Evolutionary conservation across 2,888 invertebrate genomes (phyloP), one percentile per base, ranked within the genome.

Genomic region (Cephus nigrinus): DNA sequence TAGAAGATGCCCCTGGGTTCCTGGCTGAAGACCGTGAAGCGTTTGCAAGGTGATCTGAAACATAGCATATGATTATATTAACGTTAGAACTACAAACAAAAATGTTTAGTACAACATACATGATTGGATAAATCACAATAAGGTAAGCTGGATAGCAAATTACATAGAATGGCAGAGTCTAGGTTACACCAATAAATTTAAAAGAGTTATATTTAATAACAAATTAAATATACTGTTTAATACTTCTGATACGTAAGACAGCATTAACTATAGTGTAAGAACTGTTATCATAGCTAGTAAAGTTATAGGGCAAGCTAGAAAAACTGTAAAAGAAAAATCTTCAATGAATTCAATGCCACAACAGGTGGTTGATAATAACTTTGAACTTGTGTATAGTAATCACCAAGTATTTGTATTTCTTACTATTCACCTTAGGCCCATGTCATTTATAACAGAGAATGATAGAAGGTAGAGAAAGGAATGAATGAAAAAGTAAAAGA

Each of bases 41-140:
- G 97, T 94, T 93, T 97, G 97, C 92, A 97, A 94, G 89, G 97
- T 97, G 93, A 97, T 96, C 95, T 96, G 95, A 93, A 94, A 90
- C 69, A 77, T 40, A 23, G 40, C 4, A 55, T 55, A 55, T 23
- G 23, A 71, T 76, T 74, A 79, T 36, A 74, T 68, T 32, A 34
- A 77, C 55, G 30, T 74, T 79, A 69, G 75, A 35, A 68, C 55
- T 36, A 68, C 36, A 40, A 31, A 72, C 11, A 71, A 71, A 32
- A 35, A 55, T 33, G 23, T 55, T 55, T 55, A 55, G 0, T 55
- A 55, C 9, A 5, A 73, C 31, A 71, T 69, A 73, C 11, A 74
- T 69, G n/a, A 68, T 33, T 73, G 76, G 69, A 80, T 76, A 2
- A 23, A 23, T 23, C 1, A 23, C 40, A 23, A 5, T 5, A 40